Percentiles rank a stretch among this genome's conserved stretches.
These are phyloP conservation scores for Silvanus unidentatus DNA, from an alignment of 2,888 invertebrate genomes.

Conservation along the genomic window DNA sequence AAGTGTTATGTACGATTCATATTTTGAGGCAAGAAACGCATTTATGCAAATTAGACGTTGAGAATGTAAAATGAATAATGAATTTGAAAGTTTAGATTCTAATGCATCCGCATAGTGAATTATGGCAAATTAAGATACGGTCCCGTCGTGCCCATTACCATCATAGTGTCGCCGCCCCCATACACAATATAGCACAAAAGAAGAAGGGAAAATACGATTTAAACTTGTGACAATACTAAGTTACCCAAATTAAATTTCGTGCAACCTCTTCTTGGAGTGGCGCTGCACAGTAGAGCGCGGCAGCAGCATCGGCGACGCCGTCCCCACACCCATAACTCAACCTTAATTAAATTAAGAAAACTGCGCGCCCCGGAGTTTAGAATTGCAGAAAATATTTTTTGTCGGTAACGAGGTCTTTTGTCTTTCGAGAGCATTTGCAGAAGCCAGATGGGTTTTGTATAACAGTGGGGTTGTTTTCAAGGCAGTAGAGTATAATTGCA, in stretches of 20 bases:
- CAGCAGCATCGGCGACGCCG: background rate
- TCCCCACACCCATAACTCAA: constrained; percentile 24
- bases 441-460: constrained; percentile 39
- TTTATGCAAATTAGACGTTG: constrained; percentile 30
- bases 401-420: constrained; percentile 41
- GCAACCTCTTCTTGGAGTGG: constrained; percentile 31
- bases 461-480: constrained; percentile 30
- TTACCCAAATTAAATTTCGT: constrained; percentile 43
- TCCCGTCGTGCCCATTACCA: constrained; percentile 10
- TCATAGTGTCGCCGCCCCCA: background rate
- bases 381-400: constrained; percentile 38
- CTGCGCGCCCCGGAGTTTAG: constrained; percentile 22
- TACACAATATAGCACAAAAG: constrained; percentile 17
- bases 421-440: constrained; percentile 33
- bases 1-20: too few relatives aligned
- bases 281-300: constrained; percentile 9
- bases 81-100: constrained; percentile 32
- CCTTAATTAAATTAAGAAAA: constrained; percentile 40
- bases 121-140: constrained; percentile 12
- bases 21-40: constrained; percentile 28
- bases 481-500: constrained; percentile 40
- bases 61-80: constrained; percentile 33
- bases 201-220: constrained; percentile 33
- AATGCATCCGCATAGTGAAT: constrained; percentile 31
- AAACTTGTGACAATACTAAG: constrained; percentile 42